These are phyloP conservation scores for Nomada fabriciana DNA, from an alignment of 2,888 invertebrate genomes.

Conservation along the genomic window DNA sequence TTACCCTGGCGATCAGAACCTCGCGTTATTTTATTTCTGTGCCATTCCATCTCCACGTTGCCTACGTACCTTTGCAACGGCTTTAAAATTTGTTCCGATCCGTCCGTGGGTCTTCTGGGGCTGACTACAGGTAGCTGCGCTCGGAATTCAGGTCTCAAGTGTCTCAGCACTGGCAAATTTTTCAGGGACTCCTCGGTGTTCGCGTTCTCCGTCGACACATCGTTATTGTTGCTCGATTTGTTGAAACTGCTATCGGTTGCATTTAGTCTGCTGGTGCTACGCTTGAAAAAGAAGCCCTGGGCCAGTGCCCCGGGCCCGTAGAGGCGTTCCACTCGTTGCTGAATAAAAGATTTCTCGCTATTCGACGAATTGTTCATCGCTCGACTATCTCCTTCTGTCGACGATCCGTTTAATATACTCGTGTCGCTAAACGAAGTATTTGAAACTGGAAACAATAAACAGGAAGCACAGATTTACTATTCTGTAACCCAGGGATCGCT, in stretches of 20 bases:
- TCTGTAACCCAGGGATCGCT: neutral
- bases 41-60: too few species aligned
- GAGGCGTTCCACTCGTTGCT: slow-evolving; percentile 94
- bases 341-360: slow-evolving; percentile 89
- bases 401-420: slow-evolving; percentile 77
- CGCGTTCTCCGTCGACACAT: slow-evolving; percentile 75
- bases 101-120: slow-evolving; percentile 80
- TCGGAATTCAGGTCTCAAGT: slow-evolving; percentile 93
- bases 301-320: slow-evolving; percentile 95
- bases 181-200: slow-evolving; percentile 81
- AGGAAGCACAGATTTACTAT: neutral
- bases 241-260: slow-evolving; percentile 73
- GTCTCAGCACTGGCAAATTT: slow-evolving; percentile 91
- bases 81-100: slow-evolving; percentile 82
- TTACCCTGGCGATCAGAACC: slow-evolving; percentile 54
- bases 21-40: neutral
- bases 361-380: slow-evolving; percentile 74
- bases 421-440: slow-evolving; percentile 76
- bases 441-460: slow-evolving; percentile 69
- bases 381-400: slow-evolving; percentile 70
- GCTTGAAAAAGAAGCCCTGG: slow-evolving; percentile 90
- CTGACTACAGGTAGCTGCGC: slow-evolving; percentile 90
- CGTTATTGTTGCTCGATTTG: slow-evolving; percentile 82
- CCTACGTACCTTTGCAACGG: slow-evolving; percentile 78
- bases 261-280: slow-evolving; percentile 81